Conservation (phyloP, 2,888 invertebrate genomes). For the Mantis religiosa region DNA sequence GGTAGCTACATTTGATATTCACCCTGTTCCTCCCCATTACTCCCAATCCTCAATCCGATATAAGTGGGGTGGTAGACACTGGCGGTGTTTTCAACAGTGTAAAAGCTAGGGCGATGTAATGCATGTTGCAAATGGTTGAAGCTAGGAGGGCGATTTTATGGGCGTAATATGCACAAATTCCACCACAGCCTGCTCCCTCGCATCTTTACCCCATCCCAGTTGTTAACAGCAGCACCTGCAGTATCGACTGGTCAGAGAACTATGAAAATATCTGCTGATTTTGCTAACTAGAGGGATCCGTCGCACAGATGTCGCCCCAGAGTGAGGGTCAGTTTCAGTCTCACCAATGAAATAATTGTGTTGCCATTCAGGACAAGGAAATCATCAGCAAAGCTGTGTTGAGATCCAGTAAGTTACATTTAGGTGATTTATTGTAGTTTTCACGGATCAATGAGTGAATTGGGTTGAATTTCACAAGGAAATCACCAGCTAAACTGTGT, state of each 20-base stretch:
- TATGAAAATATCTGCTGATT: not conserved
- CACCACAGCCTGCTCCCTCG: not conserved
- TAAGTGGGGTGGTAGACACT: not conserved
- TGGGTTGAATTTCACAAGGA: too few species aligned
- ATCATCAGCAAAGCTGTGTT: not conserved
- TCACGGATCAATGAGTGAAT: too few species aligned
- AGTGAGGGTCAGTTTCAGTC: too few species aligned
- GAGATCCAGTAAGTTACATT: too few species aligned
- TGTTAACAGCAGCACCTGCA: not conserved
- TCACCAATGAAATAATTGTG: too few species aligned
- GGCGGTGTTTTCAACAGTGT: not conserved
- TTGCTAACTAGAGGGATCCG: not conserved
- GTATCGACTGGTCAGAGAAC: not conserved
- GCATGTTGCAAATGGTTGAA: not conserved
- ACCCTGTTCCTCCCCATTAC: not conserved
- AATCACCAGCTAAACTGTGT: too few species aligned
- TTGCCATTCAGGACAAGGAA: not conserved
- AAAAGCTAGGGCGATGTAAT: not conserved
- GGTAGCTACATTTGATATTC: not conserved
- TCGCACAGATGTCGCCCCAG: not conserved
- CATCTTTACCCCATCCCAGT: not conserved
- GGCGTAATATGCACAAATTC: slow-evolving; percentile 6
- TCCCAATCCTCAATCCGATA: not conserved
- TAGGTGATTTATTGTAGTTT: too few species aligned
- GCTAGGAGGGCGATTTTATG: slow-evolving; percentile 1